Conservation (phyloP, 2,888 invertebrate genomes). For the Caenorhabditis angaria region DNA sequence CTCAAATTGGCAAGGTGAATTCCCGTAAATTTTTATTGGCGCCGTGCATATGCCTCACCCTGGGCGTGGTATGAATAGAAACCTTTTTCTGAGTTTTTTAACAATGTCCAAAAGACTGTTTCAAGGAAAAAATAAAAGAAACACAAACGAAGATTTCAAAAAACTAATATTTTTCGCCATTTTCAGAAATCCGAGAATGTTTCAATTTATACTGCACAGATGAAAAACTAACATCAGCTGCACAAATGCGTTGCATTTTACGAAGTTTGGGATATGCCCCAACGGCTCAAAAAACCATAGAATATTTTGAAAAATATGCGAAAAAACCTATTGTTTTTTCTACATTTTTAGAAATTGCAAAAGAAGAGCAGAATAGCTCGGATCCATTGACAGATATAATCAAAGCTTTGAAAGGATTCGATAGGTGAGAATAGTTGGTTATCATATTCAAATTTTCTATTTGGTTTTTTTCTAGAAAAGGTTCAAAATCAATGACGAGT, state of each 20-base stretch:
- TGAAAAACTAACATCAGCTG: conserved; percentile 32
- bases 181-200: conserved; percentile 54
- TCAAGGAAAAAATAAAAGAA: no score
- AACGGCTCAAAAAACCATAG: conserved; percentile 41
- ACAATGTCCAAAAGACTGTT: not conserved
- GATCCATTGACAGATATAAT: conserved; percentile 53
- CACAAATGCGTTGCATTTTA: conserved; percentile 51
- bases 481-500: conserved; percentile 38
- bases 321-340: conserved; percentile 50
- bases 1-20: no score
- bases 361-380: conserved; percentile 46
- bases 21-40: no score
- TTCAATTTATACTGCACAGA: conserved; percentile 51
- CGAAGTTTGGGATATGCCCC: conserved; percentile 52
- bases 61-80: not conserved
- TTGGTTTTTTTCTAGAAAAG: conserved; percentile 25
- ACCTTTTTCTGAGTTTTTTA: not conserved
- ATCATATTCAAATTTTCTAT: not conserved
- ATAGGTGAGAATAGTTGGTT: conserved; percentile 27
- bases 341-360: conserved; percentile 47
- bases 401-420: conserved; percentile 50
- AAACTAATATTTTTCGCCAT: no score
- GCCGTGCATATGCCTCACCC: not conserved
- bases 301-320: conserved; percentile 39
- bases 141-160: no score